Percentiles rank a stretch among this genome's conserved stretches.
phyloP scores from a whole-genome alignment of 2,113 vertebrate species.

The Periophthalmus modestus region DNA sequence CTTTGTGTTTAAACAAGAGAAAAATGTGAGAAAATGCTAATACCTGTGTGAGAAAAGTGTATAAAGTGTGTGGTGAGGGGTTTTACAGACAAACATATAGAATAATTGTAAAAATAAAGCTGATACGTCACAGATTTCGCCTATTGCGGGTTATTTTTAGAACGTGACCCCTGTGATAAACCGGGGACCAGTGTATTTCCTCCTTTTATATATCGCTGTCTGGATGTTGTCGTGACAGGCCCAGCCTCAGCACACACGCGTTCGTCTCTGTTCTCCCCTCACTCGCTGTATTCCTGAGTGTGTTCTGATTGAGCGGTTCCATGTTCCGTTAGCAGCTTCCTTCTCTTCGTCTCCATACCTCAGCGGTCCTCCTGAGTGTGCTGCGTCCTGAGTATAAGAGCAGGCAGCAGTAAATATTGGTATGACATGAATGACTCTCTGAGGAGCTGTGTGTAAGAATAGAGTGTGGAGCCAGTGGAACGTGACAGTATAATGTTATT shows the following conservation, averaged over 20 bases:
- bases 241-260: constrained; percentile 33
- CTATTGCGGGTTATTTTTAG: too few relatives aligned
- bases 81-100: too few relatives aligned
- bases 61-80: too few relatives aligned
- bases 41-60: too few relatives aligned
- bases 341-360: not conserved
- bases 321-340: constrained; percentile 31
- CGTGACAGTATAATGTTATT: not conserved
- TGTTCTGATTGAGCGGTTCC: constrained; percentile 11
- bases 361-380: constrained; percentile 19
- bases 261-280: constrained; percentile 33
- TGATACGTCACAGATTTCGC: too few relatives aligned
- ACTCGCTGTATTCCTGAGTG: constrained; percentile 16
- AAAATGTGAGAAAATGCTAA: too few relatives aligned
- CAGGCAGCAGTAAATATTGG: constrained; percentile 40
- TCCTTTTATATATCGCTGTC: too few relatives aligned
- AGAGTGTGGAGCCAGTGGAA: not conserved
- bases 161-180: too few relatives aligned
- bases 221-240: too few relatives aligned
- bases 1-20: too few relatives aligned
- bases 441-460: constrained; percentile 24
- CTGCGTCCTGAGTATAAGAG: constrained; percentile 11
- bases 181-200: too few relatives aligned
- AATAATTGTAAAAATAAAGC: too few relatives aligned
- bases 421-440: constrained; percentile 21